Base-by-base conservation (phyloP, 2,888 invertebrate species). In the Watsonalla binaria region DNA sequence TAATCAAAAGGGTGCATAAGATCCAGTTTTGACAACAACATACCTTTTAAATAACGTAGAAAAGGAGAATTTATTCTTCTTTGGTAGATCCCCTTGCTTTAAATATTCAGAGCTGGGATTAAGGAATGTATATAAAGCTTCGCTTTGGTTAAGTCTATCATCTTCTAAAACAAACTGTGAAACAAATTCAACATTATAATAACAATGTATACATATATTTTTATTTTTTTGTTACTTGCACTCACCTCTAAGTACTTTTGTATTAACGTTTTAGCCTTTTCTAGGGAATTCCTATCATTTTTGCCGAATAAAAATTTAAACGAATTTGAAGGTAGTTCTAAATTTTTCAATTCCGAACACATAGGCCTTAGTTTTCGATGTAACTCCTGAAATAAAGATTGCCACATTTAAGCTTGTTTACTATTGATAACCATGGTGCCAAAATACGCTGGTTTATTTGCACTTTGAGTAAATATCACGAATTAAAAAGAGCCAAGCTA, bases 91-190 rank as follows among this genome's bases (percentile, higher is more conserved):
- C 47, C 94, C 92, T 54, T 95, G 95, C 80, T 97, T 96, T 62
- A 97, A 91, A 83, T 96, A 96, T 76, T 97, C 97, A 0, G 97
- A 96, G 80, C 96, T 97, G 5, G 97, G 97, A 79, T 97, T 96
- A n/a, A 98, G 92, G 86, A 98, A 98, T 58, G 96, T 94, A 77
- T 97, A 98, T 62, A 98, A 92, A 52, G 96, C 96, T 87, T 98
- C 97, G 77, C 97, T 95, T 87, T 96, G 96, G 81, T 96, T 96
- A 64, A 97, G 89, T 67, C 94, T 92, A 60, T 97, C 97, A 74
- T 97, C 97, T 86, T 95, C 95, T 80, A 97, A 91, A 66, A 97
- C 94, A 81, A 95, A 95, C 96, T 97, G 81, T 58, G 92, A 89
- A 64, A 61, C 70, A 64, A 24, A 47, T n/a, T 52, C 35, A 45